Base-by-base conservation (phyloP, 1,140 invertebrate genomes). In the Cylas formicarius region DNA sequence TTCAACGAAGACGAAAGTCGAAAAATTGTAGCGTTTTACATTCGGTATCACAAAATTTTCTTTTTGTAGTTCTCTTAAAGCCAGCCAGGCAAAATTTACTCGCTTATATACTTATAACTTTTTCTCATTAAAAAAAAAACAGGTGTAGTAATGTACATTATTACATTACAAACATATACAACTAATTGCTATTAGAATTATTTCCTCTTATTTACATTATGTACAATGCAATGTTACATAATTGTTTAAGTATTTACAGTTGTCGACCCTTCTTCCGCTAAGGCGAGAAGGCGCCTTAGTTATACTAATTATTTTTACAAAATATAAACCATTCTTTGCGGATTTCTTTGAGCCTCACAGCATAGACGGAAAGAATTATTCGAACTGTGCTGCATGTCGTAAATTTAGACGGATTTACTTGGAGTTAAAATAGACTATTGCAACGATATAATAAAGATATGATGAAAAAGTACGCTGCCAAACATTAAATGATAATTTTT, bases 121-220 rank as follows among this genome's bases (percentile, higher is more conserved):
- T 62, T 6, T 31, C 18, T 5, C 29, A 6, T 32, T n/a, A n/a
- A n/a, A n/a, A n/a, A n/a, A n/a, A 58, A 64, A 60, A 62, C 61
- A 58, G 57, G 58, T 62, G 48, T 58, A 58, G 51, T 55, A 59
- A 59, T 54, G 57, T 60, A 57, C 57, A 53, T 53, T 56, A 55
- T 45, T 50, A 64, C 58, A 61, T 31, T 62, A 64, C 57, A 66
- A 60, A 63, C 59, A 60, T 58, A 55, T 49, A 47, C 21, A 46
- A 50, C 53, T 60, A 62, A 51, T 39, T 27, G 23, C 35, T 31
- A 26, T 62, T 55, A 58, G 52, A 58, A 60, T 45, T 19, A 42
- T 45, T 52, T 49, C 54, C 61, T 66, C 61, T 63, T 65, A 62
- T 65, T 21, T 63, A 65, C 62, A 65, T 44, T 60, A 58, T 63